These are phyloP conservation scores for Batillaria attramentaria DNA, from an alignment of 1,140 invertebrate species.

Conservation along the genomic window DNA sequence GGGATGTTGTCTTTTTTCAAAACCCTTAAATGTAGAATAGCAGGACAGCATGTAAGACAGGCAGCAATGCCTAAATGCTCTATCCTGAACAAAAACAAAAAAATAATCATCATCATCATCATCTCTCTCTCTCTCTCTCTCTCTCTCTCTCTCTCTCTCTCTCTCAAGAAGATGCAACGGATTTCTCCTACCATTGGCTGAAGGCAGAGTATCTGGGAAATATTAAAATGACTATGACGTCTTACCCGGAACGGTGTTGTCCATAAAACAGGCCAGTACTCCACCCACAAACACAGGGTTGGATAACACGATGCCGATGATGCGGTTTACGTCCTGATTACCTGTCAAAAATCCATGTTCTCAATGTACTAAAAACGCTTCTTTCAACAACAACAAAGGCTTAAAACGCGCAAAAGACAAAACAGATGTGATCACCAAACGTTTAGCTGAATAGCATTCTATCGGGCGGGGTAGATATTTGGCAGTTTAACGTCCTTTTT, in stretches of 20 bases:
- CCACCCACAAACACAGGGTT: constrained; percentile 30
- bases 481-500: too few relatives aligned
- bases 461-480: too few relatives aligned
- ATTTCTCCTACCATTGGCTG: too few relatives aligned
- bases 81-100: not conserved
- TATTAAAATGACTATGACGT: not conserved
- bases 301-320: constrained; percentile 21
- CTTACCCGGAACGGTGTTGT: constrained; percentile 29
- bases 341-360: constrained; percentile 12
- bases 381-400: too few relatives aligned
- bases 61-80: not conserved
- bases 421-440: too few relatives aligned
- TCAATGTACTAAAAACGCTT: too few relatives aligned
- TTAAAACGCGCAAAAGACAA: too few relatives aligned
- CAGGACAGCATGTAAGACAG: not conserved
- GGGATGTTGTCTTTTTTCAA: not conserved
- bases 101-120: not conserved
- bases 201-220: too few relatives aligned
- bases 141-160: too few relatives aligned
- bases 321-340: constrained; percentile 18
- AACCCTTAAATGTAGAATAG: not conserved
- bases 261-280: constrained; percentile 21
- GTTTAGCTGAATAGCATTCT: too few relatives aligned
- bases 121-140: not conserved
- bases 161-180: too few relatives aligned